Base-by-base conservation (phyloP, 2,797 vertebrate species). In the Protonibea diacanthus region DNA sequence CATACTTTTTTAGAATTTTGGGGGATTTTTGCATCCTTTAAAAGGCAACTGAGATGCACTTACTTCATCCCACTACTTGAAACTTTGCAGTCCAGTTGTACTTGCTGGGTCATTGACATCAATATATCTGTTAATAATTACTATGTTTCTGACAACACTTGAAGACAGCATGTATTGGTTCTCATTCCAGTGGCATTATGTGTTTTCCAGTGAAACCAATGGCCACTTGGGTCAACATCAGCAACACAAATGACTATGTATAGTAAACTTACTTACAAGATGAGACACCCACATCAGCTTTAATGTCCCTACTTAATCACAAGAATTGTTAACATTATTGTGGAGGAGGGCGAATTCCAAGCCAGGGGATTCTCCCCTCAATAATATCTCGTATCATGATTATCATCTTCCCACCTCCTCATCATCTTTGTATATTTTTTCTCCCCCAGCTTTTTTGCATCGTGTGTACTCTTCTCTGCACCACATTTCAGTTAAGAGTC, bases 171-270 rank as follows among this genome's bases (percentile, higher is more conserved):
- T 80, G 40, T 49, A 13, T n/a, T 29, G 74, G 64, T 18, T 76
- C 42, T 82, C 76, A 88, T 84, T 86, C 81, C 81, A 78, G 33
- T 11, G 20, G 42, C 17, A 71, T 84, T 74, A 78, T 74, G 71
- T 69, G 49, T 69, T 77, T 86, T 84, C 81, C 76, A 74, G 3
- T 12, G 67, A 86, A 86, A 55, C 62, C 56, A 40, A 15, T 80
- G 63, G 60, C 70, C 56, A 60, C 51, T 58, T 56, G 71, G 38
- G 71, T 76, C 70, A 79, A 57, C 78, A 85, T 42, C 49, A 33
- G 72, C 52, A 80, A 78, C 48, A 57, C 14, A 75, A 44, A 81
- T 83, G 58, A 84, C 80, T 86, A 74, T 86, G 76, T 86, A 88
- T 80, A 82, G 71, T 69, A 64, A 78, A 51, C 12, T 27, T 23